These are phyloP conservation scores for Drosophila repleta DNA, from an alignment of 1,140 invertebrate species.

Conservation along the genomic window DNA sequence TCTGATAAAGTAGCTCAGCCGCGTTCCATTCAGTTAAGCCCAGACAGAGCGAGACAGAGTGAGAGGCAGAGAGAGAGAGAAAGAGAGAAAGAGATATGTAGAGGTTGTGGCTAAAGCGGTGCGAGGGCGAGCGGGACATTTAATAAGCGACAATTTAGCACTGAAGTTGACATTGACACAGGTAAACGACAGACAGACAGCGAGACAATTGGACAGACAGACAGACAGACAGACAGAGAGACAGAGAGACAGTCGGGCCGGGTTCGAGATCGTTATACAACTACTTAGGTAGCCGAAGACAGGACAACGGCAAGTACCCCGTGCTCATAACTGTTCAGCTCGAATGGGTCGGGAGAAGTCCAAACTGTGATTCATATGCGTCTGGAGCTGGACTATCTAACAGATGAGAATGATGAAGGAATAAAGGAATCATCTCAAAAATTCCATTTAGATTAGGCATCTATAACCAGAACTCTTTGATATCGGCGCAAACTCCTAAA, in stretches of 20 bases:
- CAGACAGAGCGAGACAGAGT: slow-evolving; percentile 11
- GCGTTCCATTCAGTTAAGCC: slow-evolving; percentile 38
- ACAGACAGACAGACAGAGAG: neutral
- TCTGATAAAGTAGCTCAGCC: slow-evolving; percentile 49
- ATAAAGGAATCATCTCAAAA: neutral
- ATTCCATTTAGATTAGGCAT: neutral
- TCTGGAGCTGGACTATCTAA: neutral
- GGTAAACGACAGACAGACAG: slow-evolving; percentile 40
- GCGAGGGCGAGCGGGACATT: slow-evolving; percentile 36
- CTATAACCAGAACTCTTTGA: neutral
- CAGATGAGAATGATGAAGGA: too few relatives aligned
- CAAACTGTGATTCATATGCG: neutral
- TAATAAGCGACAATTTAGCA: slow-evolving; percentile 82
- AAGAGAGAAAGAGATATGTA: neutral
- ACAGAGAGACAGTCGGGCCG: neutral
- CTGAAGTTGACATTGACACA: slow-evolving; percentile 76
- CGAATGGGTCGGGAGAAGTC: neutral
- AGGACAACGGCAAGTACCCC: slow-evolving; percentile 11
- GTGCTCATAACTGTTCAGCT: neutral
- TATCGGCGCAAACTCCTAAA: neutral
- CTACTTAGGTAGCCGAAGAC: slow-evolving; percentile 12
- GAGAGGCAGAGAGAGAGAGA: slow-evolving; percentile 7
- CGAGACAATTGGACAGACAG: neutral
- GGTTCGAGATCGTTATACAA: slow-evolving; percentile 6
- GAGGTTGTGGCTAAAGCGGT: neutral